Conservation (phyloP, 2,888 invertebrate genomes). For the Notocelia uddmanniana region DNA sequence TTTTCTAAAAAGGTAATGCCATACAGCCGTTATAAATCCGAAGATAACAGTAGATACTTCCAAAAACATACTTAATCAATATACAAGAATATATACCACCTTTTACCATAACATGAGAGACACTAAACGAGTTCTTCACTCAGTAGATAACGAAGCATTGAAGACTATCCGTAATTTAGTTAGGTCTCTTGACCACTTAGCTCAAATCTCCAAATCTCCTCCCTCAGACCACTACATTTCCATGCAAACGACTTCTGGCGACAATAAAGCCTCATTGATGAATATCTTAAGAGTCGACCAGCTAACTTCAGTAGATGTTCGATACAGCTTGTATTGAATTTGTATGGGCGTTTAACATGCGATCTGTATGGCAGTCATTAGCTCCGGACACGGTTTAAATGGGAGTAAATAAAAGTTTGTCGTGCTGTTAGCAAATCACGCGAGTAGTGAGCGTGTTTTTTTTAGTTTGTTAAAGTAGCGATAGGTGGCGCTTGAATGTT, state of each 20-base stretch:
- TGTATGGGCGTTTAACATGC: slow-evolving; percentile 32
- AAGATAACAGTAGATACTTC: neutral
- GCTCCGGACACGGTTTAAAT: slow-evolving; percentile 23
- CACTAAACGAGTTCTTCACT: neutral
- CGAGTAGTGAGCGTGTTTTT: neutral
- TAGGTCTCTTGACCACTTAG: neutral
- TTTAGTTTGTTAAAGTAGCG: neutral
- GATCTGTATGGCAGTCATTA: slow-evolving; percentile 34
- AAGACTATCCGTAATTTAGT: neutral
- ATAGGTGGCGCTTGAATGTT: neutral
- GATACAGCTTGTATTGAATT: slow-evolving; percentile 30
- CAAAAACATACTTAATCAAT: neutral
- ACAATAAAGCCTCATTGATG: slow-evolving; percentile 33
- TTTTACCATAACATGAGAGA: neutral
- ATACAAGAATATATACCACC: too few relatives aligned
- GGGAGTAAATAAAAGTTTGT: slow-evolving; percentile 18
- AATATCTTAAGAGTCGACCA: slow-evolving; percentile 27
- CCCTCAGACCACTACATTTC: slow-evolving; percentile 9
- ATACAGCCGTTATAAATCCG: neutral
- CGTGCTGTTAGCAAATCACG: slow-evolving; percentile 21
- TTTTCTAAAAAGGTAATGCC: too few relatives aligned
- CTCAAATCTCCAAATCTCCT: slow-evolving; percentile 8
- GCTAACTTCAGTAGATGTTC: slow-evolving; percentile 1
- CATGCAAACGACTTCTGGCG: slow-evolving; percentile 23
- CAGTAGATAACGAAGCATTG: neutral